Evolutionary conservation across 2,888 invertebrate species (phyloP), one percentile per base, ranked within the genome.

Genomic region (Tiliacea citrago): DNA sequence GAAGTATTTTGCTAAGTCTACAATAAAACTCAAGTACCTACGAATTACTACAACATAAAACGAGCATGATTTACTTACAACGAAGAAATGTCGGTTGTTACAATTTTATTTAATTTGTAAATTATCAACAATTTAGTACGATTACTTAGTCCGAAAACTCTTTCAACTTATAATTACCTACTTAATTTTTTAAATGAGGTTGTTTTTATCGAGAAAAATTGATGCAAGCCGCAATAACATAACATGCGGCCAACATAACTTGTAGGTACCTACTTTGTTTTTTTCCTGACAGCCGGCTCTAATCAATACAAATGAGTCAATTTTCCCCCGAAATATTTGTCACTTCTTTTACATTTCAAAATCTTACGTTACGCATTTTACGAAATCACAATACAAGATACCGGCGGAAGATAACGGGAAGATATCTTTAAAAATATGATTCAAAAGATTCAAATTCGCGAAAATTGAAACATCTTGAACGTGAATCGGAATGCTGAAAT

Each of bases 371-470:
- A 66, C 53, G n/a, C 47, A 62, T 73, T 73, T 73, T 62, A 58
- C 35, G 58, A 75, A 79, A 68, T 68, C 61, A 55, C 35, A 55
- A 49, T 21, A 53, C 24, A 47, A 68, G 67, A 75, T 83, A 79
- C 75, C 71, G 65, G 49, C 65, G 42, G 49, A 18, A 16, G 83
- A 83, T 71, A 66, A 66, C n/a, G 1, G 24, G 1, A 73, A 62
- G 42, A 67, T 82, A 82, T 77, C 61, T 69, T 35, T 18, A 21
- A 67, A 60, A 62, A 62, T 29, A 58, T 82, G 79, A 78, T 63
- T 78, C 79, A 78, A 63, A 77, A 39, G 42, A 60, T 66, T 69
- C 24, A 51, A 60, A 47, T 69, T 49, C 35, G 39, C 47, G 47
- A 24, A 73, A 60, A 66, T 29, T 61, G 9, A 78, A 65, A 57